Evolutionary conservation across 2,113 vertebrate species (phyloP), one percentile per base, ranked within the genome.

Genomic region (Ailurus styani): DNA sequence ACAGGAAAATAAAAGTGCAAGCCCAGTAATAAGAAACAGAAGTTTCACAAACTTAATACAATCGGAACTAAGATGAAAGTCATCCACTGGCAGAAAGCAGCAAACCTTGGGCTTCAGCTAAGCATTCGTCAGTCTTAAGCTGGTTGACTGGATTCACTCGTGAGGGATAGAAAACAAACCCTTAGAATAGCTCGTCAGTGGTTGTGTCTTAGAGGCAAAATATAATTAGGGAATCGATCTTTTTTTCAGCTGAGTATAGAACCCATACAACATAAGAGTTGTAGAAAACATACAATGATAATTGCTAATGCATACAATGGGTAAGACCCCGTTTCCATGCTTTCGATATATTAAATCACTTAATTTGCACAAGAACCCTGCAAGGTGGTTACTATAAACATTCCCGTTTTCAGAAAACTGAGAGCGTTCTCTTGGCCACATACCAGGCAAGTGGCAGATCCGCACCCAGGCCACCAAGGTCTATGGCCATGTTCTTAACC

Each of bases 341-440:
- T 91, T 96, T 75, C 84, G 70, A 45, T 37, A 66, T 18, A 64
- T 47, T 60, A 29, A 55, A 40, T 64, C 47, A 75, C 29, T 57
- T 78, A 60, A 83, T 73, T 72, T 78, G 75, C 15, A 70, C 42
- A 57, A 84, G 75, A 62, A 87, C 7, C 15, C n/a, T 64, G 25
- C 42, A 25, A 47, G 7, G 27, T 21, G 47, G 73, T 79, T 78
- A 29, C 37, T 68, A 17, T 29, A 73, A 68, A 66, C 64, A 87
- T n/a, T 96, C 45, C 31, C 29, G 21, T 81, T 91, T 96, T 87
- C n/a, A 91, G 78, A 85, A 94, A 75, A 55, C 34, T 31, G n/a
- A 96, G 68, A 79, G 54, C 47, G 12, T 10, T 57, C 72, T 86
- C 23, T 87, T 40, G n/a, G 93, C 5, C n/a, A 17, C 1, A 47